Percentiles rank a stretch among this genome's conserved stretches.
Conservation (phyloP, 2,797 vertebrate species). For the Semaprochilodus insignis region DNA sequence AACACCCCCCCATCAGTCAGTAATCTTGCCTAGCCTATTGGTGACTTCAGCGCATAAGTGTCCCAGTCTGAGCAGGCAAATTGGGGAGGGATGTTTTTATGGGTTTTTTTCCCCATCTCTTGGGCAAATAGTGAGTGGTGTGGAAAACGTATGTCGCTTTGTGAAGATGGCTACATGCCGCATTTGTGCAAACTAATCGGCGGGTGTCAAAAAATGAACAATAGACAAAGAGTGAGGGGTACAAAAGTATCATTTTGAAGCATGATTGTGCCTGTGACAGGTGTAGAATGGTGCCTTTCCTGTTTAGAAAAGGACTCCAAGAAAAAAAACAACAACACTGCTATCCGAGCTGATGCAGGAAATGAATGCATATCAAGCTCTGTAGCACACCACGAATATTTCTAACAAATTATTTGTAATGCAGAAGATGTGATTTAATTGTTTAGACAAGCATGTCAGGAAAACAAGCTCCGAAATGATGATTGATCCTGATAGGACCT, state of each 20-base stretch:
- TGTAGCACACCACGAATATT: neutral
- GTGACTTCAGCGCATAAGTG: no score
- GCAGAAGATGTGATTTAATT: slow-evolving; percentile 49
- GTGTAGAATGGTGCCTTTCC: neutral
- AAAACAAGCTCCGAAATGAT: slow-evolving; percentile 44
- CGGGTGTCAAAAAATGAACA: neutral
- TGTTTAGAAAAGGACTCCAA: neutral
- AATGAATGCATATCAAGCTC: neutral
- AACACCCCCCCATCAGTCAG: no score
- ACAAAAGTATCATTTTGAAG: neutral
- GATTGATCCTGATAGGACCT: slow-evolving; percentile 51
- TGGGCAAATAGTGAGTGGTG: no score
- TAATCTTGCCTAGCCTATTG: no score
- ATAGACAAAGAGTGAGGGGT: no score
- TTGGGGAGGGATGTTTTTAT: no score
- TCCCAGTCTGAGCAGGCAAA: no score
- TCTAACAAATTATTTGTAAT: slow-evolving; percentile 38
- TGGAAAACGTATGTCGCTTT: neutral
- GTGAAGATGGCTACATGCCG: neutral
- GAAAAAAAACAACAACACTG: no score
- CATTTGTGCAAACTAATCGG: neutral
- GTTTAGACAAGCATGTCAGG: slow-evolving; percentile 46
- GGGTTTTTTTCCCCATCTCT: no score
- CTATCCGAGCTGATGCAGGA: neutral
- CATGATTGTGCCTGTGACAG: neutral